Evolutionary conservation across 2,888 invertebrate genomes (phyloP).

Genomic region (Scelioninae gen. 1): DNA sequence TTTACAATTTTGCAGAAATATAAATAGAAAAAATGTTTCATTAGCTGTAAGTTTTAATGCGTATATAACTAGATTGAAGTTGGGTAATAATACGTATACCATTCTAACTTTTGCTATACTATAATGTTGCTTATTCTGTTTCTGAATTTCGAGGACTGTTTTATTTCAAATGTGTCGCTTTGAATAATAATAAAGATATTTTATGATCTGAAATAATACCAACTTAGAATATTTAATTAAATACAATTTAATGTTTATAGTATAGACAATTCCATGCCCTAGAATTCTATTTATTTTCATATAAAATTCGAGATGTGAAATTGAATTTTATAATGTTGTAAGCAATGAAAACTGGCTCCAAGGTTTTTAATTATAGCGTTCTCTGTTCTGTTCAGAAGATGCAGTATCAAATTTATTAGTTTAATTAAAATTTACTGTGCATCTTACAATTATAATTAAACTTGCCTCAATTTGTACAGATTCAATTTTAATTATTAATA

Average conservation of each 20-base stretch:
- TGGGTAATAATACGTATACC: slow-evolving; percentile 34
- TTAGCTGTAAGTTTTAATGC: slow-evolving; percentile 34
- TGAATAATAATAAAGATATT: slow-evolving; percentile 20
- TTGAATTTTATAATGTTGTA: slow-evolving; percentile 29
- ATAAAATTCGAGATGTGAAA: slow-evolving; percentile 34
- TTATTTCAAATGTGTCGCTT: slow-evolving; percentile 27
- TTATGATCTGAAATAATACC: slow-evolving; percentile 16
- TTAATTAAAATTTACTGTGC: slow-evolving; percentile 8
- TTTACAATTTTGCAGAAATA: too few species aligned
- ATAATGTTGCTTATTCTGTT: slow-evolving; percentile 24
- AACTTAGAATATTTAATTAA: slow-evolving; percentile 11
- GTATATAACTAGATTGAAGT: slow-evolving; percentile 37
- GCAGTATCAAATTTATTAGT: slow-evolving; percentile 33
- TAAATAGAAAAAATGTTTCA: slow-evolving; percentile 38
- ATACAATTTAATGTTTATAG: slow-evolving; percentile 12
- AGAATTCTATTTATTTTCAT: slow-evolving; percentile 4
- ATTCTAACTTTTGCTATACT: slow-evolving; percentile 36
- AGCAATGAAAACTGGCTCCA: slow-evolving; percentile 23
- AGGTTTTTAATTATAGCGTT: slow-evolving; percentile 23
- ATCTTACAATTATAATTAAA: slow-evolving; percentile 31
- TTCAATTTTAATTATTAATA: slow-evolving; percentile 4
- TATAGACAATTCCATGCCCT: slow-evolving; percentile 1
- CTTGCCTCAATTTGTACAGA: slow-evolving; percentile 4
- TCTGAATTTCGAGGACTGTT: slow-evolving; percentile 19
- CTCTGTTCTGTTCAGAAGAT: neutral